Evolutionary conservation across 2,888 invertebrate species (phyloP).

Genomic region (Standfussiana lucernea): DNA sequence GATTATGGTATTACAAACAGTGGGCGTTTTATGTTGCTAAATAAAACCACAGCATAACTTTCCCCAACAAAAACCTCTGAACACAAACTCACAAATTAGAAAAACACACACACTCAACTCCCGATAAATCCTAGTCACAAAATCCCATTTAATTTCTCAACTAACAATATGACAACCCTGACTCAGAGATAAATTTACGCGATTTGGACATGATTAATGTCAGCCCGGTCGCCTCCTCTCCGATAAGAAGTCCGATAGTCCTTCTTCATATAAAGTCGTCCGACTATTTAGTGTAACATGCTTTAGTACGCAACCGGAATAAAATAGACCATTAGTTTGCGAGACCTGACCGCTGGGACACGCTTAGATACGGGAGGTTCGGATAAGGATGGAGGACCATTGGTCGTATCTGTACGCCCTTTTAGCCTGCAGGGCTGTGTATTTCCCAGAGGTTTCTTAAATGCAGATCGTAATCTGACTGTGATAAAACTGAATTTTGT

Average conservation of each 20-base stretch:
- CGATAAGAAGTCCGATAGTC: conserved; percentile 59
- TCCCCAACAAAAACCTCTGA: not conserved
- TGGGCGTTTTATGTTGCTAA: not conserved
- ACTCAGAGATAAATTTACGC: conserved; percentile 74
- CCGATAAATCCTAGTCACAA: conserved; percentile 32
- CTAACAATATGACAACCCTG: conserved; percentile 63
- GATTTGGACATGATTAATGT: conserved; percentile 78
- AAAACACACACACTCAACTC: conserved; percentile 8
- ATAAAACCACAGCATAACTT: not conserved
- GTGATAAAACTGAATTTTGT: conserved; percentile 1
- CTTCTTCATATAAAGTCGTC: conserved; percentile 46
- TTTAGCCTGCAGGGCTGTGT: conserved; percentile 27
- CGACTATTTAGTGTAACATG: conserved; percentile 47
- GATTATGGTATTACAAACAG: not conserved
- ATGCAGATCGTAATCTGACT: not conserved
- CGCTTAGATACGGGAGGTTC: conserved; percentile 43
- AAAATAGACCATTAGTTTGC: conserved; percentile 59
- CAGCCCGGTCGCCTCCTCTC: conserved; percentile 58
- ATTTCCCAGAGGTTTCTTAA: conserved; percentile 14
- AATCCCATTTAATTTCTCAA: conserved; percentile 57
- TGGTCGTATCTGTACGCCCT: conserved; percentile 42
- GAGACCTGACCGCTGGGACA: conserved; percentile 47
- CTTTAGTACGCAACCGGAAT: conserved; percentile 47
- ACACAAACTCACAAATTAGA: not conserved
- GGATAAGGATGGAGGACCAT: conserved; percentile 40